Evolutionary conservation across 2,113 vertebrate genomes (phyloP).

Genomic region (human (Homo sapiens)): GRCh38 chrX:72115001-72115500

Average conservation of each 20-base stretch:
- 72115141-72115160: neutral
- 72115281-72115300: neutral
- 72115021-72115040: neutral
- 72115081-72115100: neutral
- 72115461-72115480: slow-evolving; percentile 20
- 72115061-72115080: neutral
- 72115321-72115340: neutral
- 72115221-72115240: neutral
- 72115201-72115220: neutral
- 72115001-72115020: neutral
- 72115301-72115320: neutral
- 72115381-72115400: neutral
- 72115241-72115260: neutral
- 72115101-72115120: neutral
- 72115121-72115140: neutral
- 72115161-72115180: slow-evolving; percentile 4
- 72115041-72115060: neutral
- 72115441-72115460: neutral
- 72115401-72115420: neutral
- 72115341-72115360: neutral
- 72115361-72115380: neutral
- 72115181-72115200: neutral
- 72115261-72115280: neutral
- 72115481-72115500: slow-evolving; percentile 64
- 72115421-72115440: neutral